phyloP scores from a whole-genome alignment of 2,113 vertebrate species.

The Meles meles region DNA sequence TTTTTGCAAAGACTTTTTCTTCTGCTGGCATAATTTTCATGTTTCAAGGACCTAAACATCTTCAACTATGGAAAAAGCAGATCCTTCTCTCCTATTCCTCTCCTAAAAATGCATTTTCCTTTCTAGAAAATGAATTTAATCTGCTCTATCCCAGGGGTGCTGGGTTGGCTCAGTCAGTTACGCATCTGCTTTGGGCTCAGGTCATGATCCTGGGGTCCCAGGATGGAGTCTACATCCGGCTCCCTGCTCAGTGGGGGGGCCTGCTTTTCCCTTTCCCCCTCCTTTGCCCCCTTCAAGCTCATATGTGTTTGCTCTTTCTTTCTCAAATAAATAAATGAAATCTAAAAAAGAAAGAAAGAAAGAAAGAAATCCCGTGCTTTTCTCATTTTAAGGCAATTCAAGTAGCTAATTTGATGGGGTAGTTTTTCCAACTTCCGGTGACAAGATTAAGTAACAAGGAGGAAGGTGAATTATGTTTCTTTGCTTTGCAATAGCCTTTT shows the following conservation, averaged over 20 bases:
- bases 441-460: neutral
- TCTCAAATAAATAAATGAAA: neutral
- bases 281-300: too few species aligned
- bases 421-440: neutral
- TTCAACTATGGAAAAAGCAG: neutral
- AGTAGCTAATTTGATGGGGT: constrained; percentile 26
- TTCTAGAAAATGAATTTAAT: constrained; percentile 16
- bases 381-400: constrained; percentile 16
- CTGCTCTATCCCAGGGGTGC: neutral
- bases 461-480: neutral
- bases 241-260: neutral
- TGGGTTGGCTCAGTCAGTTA: neutral
- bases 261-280: neutral
- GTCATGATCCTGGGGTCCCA: neutral
- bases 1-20: constrained; percentile 3
- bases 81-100: neutral
- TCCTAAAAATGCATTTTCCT: constrained; percentile 26
- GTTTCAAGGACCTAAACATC: neutral
- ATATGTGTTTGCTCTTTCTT: neutral
- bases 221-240: neutral
- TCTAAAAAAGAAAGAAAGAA: neutral
- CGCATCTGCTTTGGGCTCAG: neutral
- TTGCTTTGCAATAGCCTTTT: neutral
- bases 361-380: neutral
- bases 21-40: neutral